A percentile compares a stretch with the other conserved stretches of the same genome.
phyloP scores from a whole-genome alignment of 2,113 vertebrate genomes.

The Rhinoptilus africanus region DNA sequence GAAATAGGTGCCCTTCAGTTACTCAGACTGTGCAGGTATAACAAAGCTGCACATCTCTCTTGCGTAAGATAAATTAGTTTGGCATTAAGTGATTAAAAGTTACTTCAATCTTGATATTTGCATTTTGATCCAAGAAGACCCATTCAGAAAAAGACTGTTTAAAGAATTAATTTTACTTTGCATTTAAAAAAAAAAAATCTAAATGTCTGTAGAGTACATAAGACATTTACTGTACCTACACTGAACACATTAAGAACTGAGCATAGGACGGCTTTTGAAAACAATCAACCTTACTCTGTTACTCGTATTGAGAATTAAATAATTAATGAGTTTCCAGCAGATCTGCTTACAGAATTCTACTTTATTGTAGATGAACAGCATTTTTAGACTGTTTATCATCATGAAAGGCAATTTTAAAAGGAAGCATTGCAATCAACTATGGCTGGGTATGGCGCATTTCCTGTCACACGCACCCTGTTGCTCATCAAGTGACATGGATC shows the following conservation, averaged over 20 bases:
- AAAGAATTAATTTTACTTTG: not conserved
- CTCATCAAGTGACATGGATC: slow-evolving; percentile 98
- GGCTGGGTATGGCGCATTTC: slow-evolving; percentile 72
- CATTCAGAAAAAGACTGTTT: not conserved
- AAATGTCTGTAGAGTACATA: not conserved
- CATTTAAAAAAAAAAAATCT: not conserved
- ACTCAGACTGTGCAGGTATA: not conserved
- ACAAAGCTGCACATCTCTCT: not conserved
- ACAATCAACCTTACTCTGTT: slow-evolving; percentile 4
- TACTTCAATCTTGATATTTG: not conserved
- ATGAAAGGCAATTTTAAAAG: slow-evolving; percentile 52
- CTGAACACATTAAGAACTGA: not conserved
- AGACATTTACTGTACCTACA: not conserved
- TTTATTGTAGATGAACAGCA: slow-evolving; percentile 41
- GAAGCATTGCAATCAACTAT: slow-evolving; percentile 63
- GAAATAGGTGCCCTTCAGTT: not conserved
- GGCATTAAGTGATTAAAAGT: not conserved
- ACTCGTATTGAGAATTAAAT: not conserved
- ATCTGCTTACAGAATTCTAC: slow-evolving; percentile 36
- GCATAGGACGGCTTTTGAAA: slow-evolving; percentile 6
- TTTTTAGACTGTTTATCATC: slow-evolving; percentile 50
- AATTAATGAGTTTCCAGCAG: slow-evolving; percentile 28
- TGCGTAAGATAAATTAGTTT: not conserved
- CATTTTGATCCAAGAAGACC: not conserved
- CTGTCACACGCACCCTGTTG: slow-evolving; percentile 91